Base-by-base conservation (phyloP, 1,140 invertebrate species). In the Drosophila watanabei region DNA sequence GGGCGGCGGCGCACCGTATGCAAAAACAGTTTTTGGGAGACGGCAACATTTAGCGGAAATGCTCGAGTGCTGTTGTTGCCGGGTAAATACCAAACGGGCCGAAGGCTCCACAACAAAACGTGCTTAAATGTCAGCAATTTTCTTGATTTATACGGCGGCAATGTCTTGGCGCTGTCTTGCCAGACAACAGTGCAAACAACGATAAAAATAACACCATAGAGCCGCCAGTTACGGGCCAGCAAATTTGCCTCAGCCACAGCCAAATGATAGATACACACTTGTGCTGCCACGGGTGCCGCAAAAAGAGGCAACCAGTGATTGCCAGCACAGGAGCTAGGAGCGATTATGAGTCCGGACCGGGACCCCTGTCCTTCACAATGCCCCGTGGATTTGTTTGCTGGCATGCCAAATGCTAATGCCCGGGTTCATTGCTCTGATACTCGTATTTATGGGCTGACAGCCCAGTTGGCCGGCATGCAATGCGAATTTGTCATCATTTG, bases 61-160 rank as follows among this genome's bases (percentile, higher is more conserved):
- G 48, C 82, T 80, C 64, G 43, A 83, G 79, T 62, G 81, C 58
- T 84, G 70, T 68, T 76, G 75, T 72, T 68, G 83, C 66, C 81
- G 75, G 80, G 85, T 60, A 86, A 86, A 86, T 86, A 88, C 58
- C 84, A 70, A 62, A 62, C 52, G 60, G 49, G 52, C 59, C 78
- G 61, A 69, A 76, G 64, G 68, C 64, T 71, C 80, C 61, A 69
- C 76, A 88, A 85, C 72, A 87, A 85, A 89, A 89, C 85, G 86
- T 89, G 85, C 85, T 85, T 89, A 90, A 89, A 89, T 89, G 85
- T 89, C 85, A 89, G 85, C 86, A 89, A 89, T 89, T 89, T 89
- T 89, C 85, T 89, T 89, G 85, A 89, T 89, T 89, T 89, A 89
- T 89, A 90, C 83, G 85, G 85, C 82, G 64, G 71, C 84, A 69